A percentile compares a stretch with the other conserved stretches of the same genome.
Conservation (phyloP, 2,888 invertebrate genomes). For the Xylocampa areola region DNA sequence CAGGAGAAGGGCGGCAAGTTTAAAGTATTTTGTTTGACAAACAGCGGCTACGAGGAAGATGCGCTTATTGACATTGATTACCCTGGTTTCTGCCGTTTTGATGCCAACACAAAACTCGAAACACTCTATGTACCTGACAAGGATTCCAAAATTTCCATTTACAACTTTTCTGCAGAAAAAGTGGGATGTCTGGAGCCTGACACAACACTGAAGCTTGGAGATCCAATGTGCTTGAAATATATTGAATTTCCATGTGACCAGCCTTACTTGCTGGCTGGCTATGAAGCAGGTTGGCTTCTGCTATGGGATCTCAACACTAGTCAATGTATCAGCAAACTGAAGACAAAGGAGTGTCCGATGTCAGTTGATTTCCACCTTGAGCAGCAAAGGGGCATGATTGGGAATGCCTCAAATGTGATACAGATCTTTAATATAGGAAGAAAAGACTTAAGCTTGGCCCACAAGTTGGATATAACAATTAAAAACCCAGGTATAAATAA, state of each 20-base stretch:
- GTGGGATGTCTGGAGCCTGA: constrained; percentile 79
- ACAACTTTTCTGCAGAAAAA: constrained; percentile 86
- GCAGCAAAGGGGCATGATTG: constrained; percentile 92
- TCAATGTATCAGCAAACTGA: constrained; percentile 88
- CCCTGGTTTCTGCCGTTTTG: constrained; percentile 93
- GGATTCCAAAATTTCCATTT: constrained; percentile 88
- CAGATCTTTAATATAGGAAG: constrained; percentile 90
- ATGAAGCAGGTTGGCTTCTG: constrained; percentile 93
- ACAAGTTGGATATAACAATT: constrained; percentile 91
- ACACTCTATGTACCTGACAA: constrained; percentile 92
- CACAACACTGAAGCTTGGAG: constrained; percentile 86
- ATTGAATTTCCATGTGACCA: constrained; percentile 85
- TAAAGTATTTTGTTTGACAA: constrained; percentile 91
- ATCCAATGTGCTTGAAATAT: constrained; percentile 91
- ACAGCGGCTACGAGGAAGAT: constrained; percentile 90
- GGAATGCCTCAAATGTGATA: constrained; percentile 91
- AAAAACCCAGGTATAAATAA: constrained; percentile 93
- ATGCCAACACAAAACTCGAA: constrained; percentile 90
- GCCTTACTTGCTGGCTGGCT: constrained; percentile 91
- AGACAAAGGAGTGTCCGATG: constrained; percentile 92
- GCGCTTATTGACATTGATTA: constrained; percentile 90
- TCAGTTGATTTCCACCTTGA: constrained; percentile 92
- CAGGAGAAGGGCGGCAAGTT: constrained; percentile 93
- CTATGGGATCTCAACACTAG: constrained; percentile 92
- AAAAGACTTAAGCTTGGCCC: constrained; percentile 87